phyloP scores from a whole-genome alignment of 2,113 vertebrate species.

The Centropristis striata region DNA sequence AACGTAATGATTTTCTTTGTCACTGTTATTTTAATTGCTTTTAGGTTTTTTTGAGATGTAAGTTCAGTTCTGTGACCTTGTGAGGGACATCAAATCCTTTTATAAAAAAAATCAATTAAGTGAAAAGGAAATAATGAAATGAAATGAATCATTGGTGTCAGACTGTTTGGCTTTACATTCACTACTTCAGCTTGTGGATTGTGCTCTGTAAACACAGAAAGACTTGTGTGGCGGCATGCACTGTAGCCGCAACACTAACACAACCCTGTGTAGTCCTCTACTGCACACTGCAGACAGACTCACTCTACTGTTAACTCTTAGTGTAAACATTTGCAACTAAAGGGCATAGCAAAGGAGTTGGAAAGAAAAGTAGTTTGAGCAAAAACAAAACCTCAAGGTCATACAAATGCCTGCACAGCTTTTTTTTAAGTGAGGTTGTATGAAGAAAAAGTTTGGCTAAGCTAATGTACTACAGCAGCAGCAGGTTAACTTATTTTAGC shows the following conservation, averaged over 20 bases:
- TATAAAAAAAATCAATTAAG: not conserved
- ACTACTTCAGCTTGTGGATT: not conserved
- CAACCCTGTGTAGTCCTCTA: not conserved
- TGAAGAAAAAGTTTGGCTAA: too few species aligned
- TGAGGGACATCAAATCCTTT: not conserved
- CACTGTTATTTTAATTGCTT: too few species aligned
- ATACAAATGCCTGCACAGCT: too few species aligned
- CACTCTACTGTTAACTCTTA: not conserved
- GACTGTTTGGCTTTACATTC: not conserved
- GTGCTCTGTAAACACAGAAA: not conserved
- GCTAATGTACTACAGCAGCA: too few species aligned
- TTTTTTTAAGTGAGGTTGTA: too few species aligned
- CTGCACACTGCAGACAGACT: not conserved
- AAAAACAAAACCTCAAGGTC: too few species aligned
- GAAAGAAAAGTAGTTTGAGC: too few species aligned
- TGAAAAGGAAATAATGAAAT: not conserved
- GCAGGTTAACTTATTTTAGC: too few species aligned
- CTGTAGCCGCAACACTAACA: too few species aligned
- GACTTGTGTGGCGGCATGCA: too few species aligned
- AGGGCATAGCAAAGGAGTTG: not conserved
- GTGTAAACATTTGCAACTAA: not conserved
- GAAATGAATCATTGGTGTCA: not conserved
- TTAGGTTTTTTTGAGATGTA: not conserved
- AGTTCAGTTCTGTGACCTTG: not conserved
- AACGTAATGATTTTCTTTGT: too few species aligned